These are phyloP conservation scores for Pao palembangensis DNA, from an alignment of 2,113 vertebrate species.

Conservation along the genomic window DNA sequence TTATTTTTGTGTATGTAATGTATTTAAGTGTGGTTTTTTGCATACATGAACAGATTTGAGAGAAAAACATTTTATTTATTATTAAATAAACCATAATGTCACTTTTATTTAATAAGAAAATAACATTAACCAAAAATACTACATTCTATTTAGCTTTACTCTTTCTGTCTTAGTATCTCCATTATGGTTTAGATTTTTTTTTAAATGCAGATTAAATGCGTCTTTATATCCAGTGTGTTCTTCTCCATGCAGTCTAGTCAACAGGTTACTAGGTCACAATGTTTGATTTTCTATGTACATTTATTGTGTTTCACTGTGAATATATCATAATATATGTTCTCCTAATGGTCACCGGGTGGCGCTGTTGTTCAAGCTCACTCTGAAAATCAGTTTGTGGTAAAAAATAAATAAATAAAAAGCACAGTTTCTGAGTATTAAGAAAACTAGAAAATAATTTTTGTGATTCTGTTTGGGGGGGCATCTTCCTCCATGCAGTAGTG, in stretches of 20 bases:
- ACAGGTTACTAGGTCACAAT: background rate
- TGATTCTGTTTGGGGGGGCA: too few relatives aligned
- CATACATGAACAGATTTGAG: background rate
- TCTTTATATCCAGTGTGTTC: background rate
- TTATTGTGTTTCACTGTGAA: too few relatives aligned
- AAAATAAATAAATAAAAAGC: too few relatives aligned
- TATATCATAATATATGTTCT: background rate
- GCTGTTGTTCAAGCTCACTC: slow-evolving; percentile 26
- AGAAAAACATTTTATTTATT: too few relatives aligned
- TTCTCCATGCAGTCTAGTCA: background rate
- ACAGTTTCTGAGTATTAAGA: too few relatives aligned
- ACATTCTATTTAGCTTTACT: slow-evolving; percentile 4
- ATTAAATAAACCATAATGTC: background rate
- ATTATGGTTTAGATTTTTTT: too few relatives aligned
- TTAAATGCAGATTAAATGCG: too few relatives aligned
- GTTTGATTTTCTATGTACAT: too few relatives aligned
- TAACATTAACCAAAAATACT: background rate
- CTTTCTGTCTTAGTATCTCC: background rate
- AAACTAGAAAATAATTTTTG: background rate
- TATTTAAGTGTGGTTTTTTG: background rate
- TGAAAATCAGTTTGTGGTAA: background rate
- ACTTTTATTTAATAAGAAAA: too few relatives aligned
- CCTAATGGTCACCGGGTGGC: slow-evolving; percentile 47
- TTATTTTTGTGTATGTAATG: background rate
- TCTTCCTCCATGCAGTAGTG: too few relatives aligned